phyloP scores from a whole-genome alignment of 1,140 invertebrate genomes.

The Matsumurasca onukii region DNA sequence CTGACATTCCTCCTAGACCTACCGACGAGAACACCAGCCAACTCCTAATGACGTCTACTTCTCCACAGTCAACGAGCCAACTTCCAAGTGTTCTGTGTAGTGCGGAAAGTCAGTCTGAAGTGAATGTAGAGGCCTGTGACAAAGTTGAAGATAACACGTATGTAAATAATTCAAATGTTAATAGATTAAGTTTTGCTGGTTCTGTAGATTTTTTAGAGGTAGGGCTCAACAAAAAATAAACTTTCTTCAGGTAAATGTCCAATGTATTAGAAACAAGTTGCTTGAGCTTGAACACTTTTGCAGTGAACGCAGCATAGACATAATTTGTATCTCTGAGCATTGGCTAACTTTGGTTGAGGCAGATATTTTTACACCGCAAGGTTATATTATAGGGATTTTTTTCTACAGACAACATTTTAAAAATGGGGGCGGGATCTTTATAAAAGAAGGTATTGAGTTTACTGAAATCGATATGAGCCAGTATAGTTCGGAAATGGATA shows the following conservation, averaged over 20 bases:
- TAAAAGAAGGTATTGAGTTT: conserved; percentile 14
- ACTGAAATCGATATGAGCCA: neutral
- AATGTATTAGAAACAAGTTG: neutral
- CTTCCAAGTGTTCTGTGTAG: neutral
- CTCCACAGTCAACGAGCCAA: neutral
- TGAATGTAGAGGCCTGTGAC: neutral
- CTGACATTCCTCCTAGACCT: neutral
- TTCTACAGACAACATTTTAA: neutral
- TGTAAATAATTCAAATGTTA: neutral
- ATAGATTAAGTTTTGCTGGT: neutral
- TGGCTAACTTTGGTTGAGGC: neutral
- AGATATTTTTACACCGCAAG: neutral
- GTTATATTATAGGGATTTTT: neutral
- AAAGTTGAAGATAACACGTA: neutral
- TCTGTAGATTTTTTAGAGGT: neutral
- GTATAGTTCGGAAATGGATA: conserved; percentile 16
- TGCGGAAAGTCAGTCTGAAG: neutral
- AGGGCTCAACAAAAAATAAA: neutral
- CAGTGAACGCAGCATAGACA: neutral
- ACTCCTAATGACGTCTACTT: neutral
- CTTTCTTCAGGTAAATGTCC: neutral
- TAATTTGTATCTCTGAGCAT: neutral
- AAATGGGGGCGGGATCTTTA: neutral
- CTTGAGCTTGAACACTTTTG: neutral
- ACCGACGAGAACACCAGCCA: neutral